Evolutionary conservation across 2,888 invertebrate genomes (phyloP), one percentile per base, ranked within the genome.

Genomic region (Xanthia togata): DNA sequence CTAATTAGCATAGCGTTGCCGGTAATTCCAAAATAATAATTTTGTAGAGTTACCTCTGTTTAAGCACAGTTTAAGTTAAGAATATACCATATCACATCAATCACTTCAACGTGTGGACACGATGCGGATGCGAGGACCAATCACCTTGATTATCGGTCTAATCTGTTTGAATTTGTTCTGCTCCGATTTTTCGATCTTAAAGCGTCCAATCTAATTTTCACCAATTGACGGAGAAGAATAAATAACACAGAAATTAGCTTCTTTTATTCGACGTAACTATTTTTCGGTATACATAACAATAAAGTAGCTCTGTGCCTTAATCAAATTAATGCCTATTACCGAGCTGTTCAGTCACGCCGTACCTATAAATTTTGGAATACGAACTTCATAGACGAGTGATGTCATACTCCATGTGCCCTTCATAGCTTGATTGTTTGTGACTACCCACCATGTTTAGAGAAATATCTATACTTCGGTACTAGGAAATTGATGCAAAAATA

Each of bases 371-470:
- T 76, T 74, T 68, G 73, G 68, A 77, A 77, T 72, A 77, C 47
- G 71, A 72, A 79, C 26, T 79, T 84, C 55, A 80, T 73, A 62
- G 59, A 70, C 57, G 41, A 78, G 55, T 85, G 85, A 87, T 87
- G 87, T 85, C 85, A 85, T 87, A 50, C 67, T n/a, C n/a, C n/a
- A n/a, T 59, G 62, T 84, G 81, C 84, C 87, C 85, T 87, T 87
- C 73, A 57, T 41, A 65, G 64, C 55, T 55, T 72, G 79, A 73
- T 79, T 75, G 82, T 76, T 62, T 81, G 63, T 73, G 69, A 38
- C 79, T 53, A 64, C 67, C 62, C 57, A 70, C 41, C 26, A 59
- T 55, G 31, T 53, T 53, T 31, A 38, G 50, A 71, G 20, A 35
- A 67, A 38, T 79, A 68, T n/a, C n/a, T 20, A n/a, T n/a, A 35